These are phyloP conservation scores for Drosophila guanche DNA, from an alignment of 1,140 invertebrate species.

Conservation along the genomic window DNA sequence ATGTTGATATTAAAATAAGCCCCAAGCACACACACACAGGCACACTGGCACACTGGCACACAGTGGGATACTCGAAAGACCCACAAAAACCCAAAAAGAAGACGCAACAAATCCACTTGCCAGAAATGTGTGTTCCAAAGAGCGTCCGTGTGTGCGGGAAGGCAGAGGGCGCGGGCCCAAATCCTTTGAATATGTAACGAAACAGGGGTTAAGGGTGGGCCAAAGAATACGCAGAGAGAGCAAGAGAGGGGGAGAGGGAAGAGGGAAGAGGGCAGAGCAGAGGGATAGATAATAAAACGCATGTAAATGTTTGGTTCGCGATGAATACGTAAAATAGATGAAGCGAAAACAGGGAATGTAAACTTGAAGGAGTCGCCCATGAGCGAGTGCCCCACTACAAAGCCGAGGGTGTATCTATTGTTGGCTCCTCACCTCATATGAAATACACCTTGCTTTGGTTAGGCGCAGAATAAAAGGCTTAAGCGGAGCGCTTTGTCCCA, in stretches of 20 bases:
- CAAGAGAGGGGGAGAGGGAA: conserved; percentile 3
- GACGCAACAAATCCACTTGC: conserved; percentile 48
- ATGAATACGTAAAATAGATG: conserved; percentile 78
- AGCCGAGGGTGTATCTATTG: too few species aligned
- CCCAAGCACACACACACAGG: conserved; percentile 16
- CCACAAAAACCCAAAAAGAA: background rate
- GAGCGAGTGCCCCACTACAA: background rate
- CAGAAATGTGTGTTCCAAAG: conserved; percentile 17
- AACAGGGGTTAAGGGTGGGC: conserved; percentile 54
- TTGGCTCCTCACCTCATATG: too few species aligned
- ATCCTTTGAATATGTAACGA: conserved; percentile 45
- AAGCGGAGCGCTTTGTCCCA: conserved; percentile 19
- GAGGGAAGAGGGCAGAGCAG: conserved; percentile 40
- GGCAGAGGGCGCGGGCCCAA: background rate
- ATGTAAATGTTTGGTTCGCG: conserved; percentile 70
- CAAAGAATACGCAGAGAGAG: background rate
- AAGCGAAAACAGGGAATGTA: conserved; percentile 60
- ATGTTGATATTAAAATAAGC: conserved; percentile 58
- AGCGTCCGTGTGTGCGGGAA: background rate
- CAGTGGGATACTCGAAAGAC: background rate
- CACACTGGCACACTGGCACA: background rate
- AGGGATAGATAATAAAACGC: conserved; percentile 58
- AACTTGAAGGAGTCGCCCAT: conserved; percentile 25
- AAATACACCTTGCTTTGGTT: conserved; percentile 4
- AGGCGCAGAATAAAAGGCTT: conserved; percentile 47